Conservation (phyloP, 2,113 vertebrate species). For the Isurus oxyrinchus region DNA sequence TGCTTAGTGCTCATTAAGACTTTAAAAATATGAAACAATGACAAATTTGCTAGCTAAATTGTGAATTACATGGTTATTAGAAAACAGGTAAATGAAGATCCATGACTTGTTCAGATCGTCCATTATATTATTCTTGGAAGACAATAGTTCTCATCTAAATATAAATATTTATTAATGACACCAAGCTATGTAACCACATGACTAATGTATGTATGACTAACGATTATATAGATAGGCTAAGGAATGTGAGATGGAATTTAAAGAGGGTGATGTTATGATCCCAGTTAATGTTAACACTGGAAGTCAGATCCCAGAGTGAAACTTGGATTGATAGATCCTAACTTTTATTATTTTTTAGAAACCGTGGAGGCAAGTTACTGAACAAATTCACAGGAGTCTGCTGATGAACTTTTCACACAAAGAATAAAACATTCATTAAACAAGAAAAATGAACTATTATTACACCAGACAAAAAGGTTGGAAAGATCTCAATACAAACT, state of each 20-base stretch:
- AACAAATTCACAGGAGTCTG: too few species aligned
- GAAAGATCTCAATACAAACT: too few species aligned
- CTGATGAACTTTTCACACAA: too few species aligned
- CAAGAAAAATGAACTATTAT: too few species aligned
- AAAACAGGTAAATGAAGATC: neutral
- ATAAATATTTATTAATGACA: neutral
- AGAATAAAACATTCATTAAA: too few species aligned
- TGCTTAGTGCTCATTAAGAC: neutral
- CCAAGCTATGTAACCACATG: neutral
- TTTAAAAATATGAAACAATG: neutral
- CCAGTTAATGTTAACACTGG: too few species aligned
- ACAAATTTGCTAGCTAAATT: neutral
- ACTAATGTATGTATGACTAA: neutral
- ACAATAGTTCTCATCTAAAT: neutral
- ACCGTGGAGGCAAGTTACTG: too few species aligned
- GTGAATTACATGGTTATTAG: neutral
- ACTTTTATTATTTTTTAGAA: too few species aligned
- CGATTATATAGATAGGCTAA: neutral
- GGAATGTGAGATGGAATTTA: neutral
- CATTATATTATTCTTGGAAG: neutral
- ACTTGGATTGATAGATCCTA: too few species aligned
- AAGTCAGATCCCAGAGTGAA: neutral
- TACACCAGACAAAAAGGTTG: too few species aligned
- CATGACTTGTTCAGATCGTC: neutral
- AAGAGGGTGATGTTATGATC: neutral